Percentiles rank a stretch among this genome's conserved stretches.
Conservation (phyloP, 2,888 invertebrate species). For the Leptinotarsa peninsularis region DNA sequence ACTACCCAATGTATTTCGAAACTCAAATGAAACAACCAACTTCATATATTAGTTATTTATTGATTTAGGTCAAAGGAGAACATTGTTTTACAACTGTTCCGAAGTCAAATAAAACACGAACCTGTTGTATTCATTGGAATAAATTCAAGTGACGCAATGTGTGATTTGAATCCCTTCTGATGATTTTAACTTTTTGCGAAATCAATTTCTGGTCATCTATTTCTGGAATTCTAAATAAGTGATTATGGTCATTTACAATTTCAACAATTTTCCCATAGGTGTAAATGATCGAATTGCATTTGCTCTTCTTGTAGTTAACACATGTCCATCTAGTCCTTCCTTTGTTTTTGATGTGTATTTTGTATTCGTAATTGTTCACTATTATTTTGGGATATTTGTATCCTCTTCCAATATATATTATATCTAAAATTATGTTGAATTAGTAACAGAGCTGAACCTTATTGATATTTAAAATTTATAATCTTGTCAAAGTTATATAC, state of each 20-base stretch:
- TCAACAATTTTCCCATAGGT: slow-evolving; percentile 39
- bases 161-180: slow-evolving; percentile 17
- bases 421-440: slow-evolving; percentile 41
- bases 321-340: slow-evolving; percentile 49
- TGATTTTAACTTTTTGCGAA: slow-evolving; percentile 42
- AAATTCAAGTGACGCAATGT: no score
- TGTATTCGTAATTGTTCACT: slow-evolving; percentile 48
- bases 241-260: slow-evolving; percentile 50
- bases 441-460: not conserved
- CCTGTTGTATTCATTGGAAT: no score
- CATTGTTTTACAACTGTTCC: no score
- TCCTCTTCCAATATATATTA: slow-evolving; percentile 51
- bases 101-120: no score
- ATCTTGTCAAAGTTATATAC: no score
- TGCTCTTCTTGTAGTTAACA: slow-evolving; percentile 40
- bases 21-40: no score
- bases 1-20: no score
- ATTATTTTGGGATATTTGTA: slow-evolving; percentile 52
- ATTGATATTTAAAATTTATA: not conserved
- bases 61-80: no score
- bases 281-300: slow-evolving; percentile 38
- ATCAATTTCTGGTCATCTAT: slow-evolving; percentile 28
- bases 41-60: no score
- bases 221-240: slow-evolving; percentile 33
- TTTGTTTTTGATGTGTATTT: slow-evolving; percentile 42